Percentiles rank a stretch among this genome's conserved stretches.
phyloP scores from a whole-genome alignment of 2,888 invertebrate genomes.

The Yponomeuta evonymella region DNA sequence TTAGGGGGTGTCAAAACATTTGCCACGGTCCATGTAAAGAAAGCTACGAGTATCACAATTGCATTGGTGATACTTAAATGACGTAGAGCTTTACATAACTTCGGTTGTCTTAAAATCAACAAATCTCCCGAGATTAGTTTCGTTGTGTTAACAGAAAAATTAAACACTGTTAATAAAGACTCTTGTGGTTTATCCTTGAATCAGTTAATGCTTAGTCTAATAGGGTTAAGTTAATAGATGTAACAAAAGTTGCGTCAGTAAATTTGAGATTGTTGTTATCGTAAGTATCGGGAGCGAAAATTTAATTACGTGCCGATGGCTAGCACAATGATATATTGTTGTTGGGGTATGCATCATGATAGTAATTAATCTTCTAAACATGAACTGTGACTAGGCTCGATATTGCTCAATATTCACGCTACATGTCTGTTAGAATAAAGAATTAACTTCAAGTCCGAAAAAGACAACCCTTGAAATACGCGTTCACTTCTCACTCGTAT shows the following conservation, averaged over 20 bases:
- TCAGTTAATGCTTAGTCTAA: neutral
- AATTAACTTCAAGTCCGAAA: neutral
- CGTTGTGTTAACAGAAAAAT: conserved; percentile 45
- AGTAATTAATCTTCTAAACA: neutral
- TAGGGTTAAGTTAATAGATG: neutral
- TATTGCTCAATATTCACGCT: neutral
- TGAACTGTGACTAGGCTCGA: neutral
- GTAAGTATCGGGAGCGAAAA: too few relatives aligned
- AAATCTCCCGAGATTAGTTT: conserved; percentile 21
- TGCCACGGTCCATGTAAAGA: too few relatives aligned
- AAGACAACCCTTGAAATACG: conserved; percentile 17
- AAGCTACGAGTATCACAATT: too few relatives aligned
- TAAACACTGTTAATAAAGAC: conserved; percentile 38
- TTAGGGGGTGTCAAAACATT: too few relatives aligned
- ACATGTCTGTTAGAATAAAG: conserved; percentile 6
- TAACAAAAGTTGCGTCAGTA: neutral
- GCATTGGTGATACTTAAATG: neutral
- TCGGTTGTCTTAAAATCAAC: neutral
- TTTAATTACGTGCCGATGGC: neutral
- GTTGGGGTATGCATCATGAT: neutral
- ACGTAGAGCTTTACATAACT: neutral
- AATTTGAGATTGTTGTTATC: neutral
- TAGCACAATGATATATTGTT: neutral
- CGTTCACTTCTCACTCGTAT: conserved; percentile 21
- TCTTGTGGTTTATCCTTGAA: conserved; percentile 14